Percentiles rank a stretch among this genome's conserved stretches.
Conservation (phyloP, 35 echinoderm and acorn worm genomes). For the Diadema setosum region DNA sequence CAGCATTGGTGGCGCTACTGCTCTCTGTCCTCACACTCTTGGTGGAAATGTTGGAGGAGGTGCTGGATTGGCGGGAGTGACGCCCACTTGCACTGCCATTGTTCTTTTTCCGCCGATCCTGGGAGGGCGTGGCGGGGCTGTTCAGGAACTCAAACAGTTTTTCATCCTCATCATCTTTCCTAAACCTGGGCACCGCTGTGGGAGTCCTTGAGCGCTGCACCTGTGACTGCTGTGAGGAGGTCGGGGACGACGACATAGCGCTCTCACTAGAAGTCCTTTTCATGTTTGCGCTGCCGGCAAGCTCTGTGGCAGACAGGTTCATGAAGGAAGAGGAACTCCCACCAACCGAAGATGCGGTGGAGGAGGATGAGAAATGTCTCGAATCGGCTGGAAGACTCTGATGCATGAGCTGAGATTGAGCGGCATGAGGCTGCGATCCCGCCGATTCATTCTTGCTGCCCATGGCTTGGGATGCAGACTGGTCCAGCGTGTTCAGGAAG, state of each 20-base stretch:
- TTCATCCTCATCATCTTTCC: constrained; percentile 85
- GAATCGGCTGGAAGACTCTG: constrained; percentile 16
- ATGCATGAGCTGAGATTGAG: not conserved
- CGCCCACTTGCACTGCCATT: constrained; percentile 37
- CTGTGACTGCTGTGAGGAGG: not conserved
- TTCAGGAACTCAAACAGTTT: constrained; percentile 98
- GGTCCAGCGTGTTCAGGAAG: constrained; percentile 90
- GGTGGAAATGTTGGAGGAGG: constrained; percentile 81
- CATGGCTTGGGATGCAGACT: constrained; percentile 67
- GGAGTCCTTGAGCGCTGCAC: constrained; percentile 16
- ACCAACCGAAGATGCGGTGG: constrained; percentile 30
- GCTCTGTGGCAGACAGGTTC: constrained; percentile 80
- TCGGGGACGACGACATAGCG: constrained; percentile 19
- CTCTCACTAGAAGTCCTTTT: constrained; percentile 84
- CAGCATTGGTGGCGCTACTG: not conserved
- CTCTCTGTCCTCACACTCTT: constrained; percentile 67
- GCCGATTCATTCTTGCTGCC: not conserved
- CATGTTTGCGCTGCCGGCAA: constrained; percentile 89
- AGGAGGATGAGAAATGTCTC: not conserved
- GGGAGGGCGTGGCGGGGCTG: constrained; percentile 44
- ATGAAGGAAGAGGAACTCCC: not conserved
- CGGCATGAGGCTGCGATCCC: not conserved
- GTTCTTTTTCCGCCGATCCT: constrained; percentile 43
- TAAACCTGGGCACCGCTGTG: constrained; percentile 1
- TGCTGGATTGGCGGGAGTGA: constrained; percentile 93